Evolutionary conservation across 2,888 invertebrate species (phyloP).

Genomic region (Rhaphigaster nebulosa): DNA sequence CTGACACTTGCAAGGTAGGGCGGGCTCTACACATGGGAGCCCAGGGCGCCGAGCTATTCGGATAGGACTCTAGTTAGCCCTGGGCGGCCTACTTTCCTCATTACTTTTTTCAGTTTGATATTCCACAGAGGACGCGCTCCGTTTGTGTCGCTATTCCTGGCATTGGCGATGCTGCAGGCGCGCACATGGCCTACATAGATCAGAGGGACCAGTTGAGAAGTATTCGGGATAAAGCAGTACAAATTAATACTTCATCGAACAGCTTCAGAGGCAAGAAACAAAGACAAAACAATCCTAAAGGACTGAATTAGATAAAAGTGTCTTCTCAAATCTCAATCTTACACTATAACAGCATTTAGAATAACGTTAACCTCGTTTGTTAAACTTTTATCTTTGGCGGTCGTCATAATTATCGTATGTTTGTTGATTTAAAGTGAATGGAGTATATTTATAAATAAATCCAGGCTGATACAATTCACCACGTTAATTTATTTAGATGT

Average conservation of each 20-base stretch:
- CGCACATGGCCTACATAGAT: not conserved
- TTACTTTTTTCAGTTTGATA: conserved; percentile 25
- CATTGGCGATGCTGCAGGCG: not conserved
- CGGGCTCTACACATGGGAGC: not conserved
- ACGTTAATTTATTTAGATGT: too few relatives aligned
- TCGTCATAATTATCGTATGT: too few relatives aligned
- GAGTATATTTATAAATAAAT: too few relatives aligned
- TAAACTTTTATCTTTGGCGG: too few relatives aligned
- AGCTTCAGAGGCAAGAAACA: not conserved
- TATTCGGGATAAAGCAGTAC: not conserved
- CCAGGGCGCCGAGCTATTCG: not conserved
- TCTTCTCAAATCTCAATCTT: not conserved
- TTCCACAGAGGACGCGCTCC: not conserved
- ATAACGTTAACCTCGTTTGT: too few relatives aligned
- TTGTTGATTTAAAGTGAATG: too few relatives aligned
- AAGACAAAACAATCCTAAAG: not conserved
- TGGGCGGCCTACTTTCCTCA: not conserved
- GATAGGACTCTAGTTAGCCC: not conserved
- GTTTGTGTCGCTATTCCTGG: not conserved
- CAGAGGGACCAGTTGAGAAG: not conserved
- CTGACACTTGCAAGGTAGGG: not conserved
- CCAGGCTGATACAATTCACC: too few relatives aligned
- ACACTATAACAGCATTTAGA: too few relatives aligned
- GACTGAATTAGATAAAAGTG: not conserved
- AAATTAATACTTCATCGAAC: not conserved